These are phyloP conservation scores for Neomicropteryx cornuta DNA, from an alignment of 1,140 invertebrate genomes.

Conservation along the genomic window DNA sequence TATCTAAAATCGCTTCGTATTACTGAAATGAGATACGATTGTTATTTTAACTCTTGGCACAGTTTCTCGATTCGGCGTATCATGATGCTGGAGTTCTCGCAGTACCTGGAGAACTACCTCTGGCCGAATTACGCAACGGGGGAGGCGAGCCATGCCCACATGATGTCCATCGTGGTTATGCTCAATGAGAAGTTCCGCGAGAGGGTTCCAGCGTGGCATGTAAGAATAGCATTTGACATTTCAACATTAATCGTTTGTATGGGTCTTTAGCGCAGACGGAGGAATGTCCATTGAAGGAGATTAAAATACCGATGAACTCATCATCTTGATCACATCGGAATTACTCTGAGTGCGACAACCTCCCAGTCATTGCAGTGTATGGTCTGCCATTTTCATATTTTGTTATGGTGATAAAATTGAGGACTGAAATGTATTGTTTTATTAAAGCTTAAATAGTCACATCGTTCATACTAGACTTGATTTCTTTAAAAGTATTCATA, in stretches of 20 bases:
- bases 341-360: too few species aligned
- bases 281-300: too few species aligned
- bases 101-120: conserved; percentile 93
- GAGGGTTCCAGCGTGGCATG: conserved; percentile 91
- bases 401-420: too few species aligned
- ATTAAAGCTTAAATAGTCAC: too few species aligned
- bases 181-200: conserved; percentile 98
- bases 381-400: too few species aligned
- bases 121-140: conserved; percentile 86
- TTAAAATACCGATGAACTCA: too few species aligned
- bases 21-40: conserved; percentile 5
- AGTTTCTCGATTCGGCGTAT: conserved; percentile 78
- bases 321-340: too few species aligned
- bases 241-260: neutral
- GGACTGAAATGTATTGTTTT: too few species aligned
- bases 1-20: too few species aligned
- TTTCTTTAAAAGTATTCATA: too few species aligned
- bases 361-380: too few species aligned
- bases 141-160: conserved; percentile 62
- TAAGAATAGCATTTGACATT: conserved; percentile 30
- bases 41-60: conserved; percentile 19
- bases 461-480: too few species aligned
- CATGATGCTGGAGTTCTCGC: conserved; percentile 94
- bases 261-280: neutral
- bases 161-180: conserved; percentile 94